Evolutionary conservation across 2,888 invertebrate species (phyloP).

Genomic region (Coremacera marginata): DNA sequence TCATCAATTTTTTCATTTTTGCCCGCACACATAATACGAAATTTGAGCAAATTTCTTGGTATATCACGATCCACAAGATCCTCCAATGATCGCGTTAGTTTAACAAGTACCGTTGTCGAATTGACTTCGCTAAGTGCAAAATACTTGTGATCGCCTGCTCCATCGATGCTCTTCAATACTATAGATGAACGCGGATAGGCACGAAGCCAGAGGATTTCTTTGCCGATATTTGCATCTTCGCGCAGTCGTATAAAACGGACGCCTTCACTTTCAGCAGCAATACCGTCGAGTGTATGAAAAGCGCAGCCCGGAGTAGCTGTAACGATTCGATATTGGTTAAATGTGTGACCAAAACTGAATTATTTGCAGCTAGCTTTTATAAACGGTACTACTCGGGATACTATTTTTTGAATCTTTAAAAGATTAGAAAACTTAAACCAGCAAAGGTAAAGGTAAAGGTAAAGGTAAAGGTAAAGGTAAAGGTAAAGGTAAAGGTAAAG

Average conservation of each 20-base stretch:
- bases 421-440: too few relatives aligned
- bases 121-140: slow-evolving; percentile 76
- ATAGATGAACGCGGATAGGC: slow-evolving; percentile 80
- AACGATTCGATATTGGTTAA: not conserved
- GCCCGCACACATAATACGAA: slow-evolving; percentile 78
- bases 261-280: slow-evolving; percentile 74
- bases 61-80: slow-evolving; percentile 84
- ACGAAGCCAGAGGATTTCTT: slow-evolving; percentile 82
- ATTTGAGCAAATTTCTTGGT: slow-evolving; percentile 86
- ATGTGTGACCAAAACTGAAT: too few relatives aligned
- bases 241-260: slow-evolving; percentile 87
- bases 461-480: too few relatives aligned
- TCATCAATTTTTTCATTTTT: slow-evolving; percentile 66
- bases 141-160: slow-evolving; percentile 65
- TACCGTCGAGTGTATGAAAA: slow-evolving; percentile 78
- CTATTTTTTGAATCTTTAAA: too few relatives aligned
- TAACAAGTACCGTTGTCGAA: slow-evolving; percentile 81
- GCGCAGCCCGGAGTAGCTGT: slow-evolving; percentile 83
- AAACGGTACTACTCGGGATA: too few relatives aligned
- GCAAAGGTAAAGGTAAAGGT: too few relatives aligned
- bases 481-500: too few relatives aligned
- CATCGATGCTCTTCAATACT: slow-evolving; percentile 62
- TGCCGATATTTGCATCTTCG: slow-evolving; percentile 82
- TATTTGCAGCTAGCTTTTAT: too few relatives aligned
- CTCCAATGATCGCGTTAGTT: slow-evolving; percentile 82